Conservation (phyloP, 2,113 vertebrate genomes). For the Ardeotis arabs region DNA sequence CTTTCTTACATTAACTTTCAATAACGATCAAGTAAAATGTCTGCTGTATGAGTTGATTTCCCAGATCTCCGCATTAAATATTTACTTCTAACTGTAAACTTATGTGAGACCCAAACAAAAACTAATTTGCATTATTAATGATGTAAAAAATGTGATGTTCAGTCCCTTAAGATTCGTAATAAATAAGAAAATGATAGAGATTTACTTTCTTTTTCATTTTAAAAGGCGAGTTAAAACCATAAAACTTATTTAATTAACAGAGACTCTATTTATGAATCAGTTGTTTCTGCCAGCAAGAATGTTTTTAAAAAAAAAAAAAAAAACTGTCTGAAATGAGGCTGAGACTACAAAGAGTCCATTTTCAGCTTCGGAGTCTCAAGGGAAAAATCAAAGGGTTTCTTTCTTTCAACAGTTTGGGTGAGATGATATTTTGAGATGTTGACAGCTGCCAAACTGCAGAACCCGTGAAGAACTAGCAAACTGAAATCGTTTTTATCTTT, state of each 20-base stretch:
- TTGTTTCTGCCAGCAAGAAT: conserved; percentile 65
- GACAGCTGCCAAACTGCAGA: conserved; percentile 77
- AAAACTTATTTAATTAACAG: conserved; percentile 75
- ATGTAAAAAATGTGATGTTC: conserved; percentile 60
- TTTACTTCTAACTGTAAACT: conserved; percentile 72
- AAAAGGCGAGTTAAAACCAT: conserved; percentile 68
- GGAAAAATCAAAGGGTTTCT: conserved; percentile 74
- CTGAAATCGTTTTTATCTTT: conserved; percentile 62
- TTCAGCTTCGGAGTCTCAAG: conserved; percentile 72
- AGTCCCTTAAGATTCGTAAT: conserved; percentile 46
- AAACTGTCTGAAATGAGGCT: conserved; percentile 68
- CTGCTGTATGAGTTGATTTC: conserved; percentile 50
- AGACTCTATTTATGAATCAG: conserved; percentile 68
- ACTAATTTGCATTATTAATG: conserved; percentile 76
- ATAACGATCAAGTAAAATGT: conserved; percentile 16
- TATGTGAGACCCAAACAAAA: conserved; percentile 63
- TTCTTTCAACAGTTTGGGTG: conserved; percentile 78
- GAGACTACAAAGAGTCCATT: conserved; percentile 77
- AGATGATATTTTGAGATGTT: conserved; percentile 79
- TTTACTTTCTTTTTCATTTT: conserved; percentile 61
- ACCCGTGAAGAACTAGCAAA: conserved; percentile 56
- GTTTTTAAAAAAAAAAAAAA: neutral
- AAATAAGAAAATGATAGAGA: conserved; percentile 58
- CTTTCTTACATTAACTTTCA: conserved; percentile 47
- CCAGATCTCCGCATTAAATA: conserved; percentile 71